Percentiles rank a stretch among this genome's conserved stretches.
These are phyloP conservation scores for Galaxea fascicularis DNA, from an alignment of 92 coral and sea anemone species.

Conservation along the genomic window DNA sequence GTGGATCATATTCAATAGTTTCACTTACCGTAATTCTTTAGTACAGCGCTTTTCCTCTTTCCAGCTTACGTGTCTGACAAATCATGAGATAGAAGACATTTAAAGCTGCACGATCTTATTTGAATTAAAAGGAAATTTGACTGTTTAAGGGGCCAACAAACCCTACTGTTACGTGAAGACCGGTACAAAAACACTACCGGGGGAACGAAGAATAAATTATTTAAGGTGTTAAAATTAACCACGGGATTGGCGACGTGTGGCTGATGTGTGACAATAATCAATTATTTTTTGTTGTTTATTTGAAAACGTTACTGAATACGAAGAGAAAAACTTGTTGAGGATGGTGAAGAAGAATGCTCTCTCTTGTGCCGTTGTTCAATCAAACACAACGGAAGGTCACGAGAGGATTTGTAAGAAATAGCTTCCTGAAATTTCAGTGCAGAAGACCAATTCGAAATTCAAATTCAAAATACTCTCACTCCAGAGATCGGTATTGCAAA, in stretches of 20 bases:
- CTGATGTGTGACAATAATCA: neutral
- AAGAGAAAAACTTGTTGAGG: neutral
- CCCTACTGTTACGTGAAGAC: slow-evolving; percentile 2
- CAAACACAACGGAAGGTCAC: no score
- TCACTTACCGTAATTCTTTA: neutral
- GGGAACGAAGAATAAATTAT: slow-evolving; percentile 39
- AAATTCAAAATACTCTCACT: no score
- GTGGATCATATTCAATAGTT: neutral
- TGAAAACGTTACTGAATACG: no score
- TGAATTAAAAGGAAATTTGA: neutral
- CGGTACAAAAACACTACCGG: slow-evolving; percentile 13
- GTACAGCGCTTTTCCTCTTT: neutral
- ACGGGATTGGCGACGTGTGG: slow-evolving; percentile 15
- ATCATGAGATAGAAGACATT: neutral
- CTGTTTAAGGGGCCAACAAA: neutral
- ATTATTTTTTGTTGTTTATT: neutral
- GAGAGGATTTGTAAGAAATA: no score
- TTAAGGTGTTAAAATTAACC: neutral
- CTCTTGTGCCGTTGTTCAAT: no score
- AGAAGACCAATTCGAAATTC: no score
- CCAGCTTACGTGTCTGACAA: neutral
- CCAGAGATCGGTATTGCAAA: no score
- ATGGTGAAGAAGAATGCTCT: neutral
- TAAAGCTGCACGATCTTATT: neutral
- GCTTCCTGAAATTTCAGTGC: no score